Percentiles rank a stretch among this genome's conserved stretches.
Evolutionary conservation across 2,113 vertebrate genomes (phyloP).

Genomic region (Azemiops feae): DNA sequence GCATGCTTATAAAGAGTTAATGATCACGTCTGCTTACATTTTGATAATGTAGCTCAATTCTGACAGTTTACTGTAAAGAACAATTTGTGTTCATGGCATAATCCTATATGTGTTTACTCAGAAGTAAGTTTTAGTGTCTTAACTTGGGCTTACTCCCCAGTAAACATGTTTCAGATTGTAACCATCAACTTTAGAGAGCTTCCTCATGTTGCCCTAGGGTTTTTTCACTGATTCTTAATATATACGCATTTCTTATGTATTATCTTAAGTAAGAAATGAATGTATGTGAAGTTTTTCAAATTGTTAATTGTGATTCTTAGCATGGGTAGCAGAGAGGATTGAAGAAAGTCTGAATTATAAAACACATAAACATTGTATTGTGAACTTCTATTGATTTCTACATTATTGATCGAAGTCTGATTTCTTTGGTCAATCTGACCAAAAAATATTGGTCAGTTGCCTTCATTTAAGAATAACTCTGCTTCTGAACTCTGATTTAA

Average conservation of each 20-base stretch:
- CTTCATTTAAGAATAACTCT: neutral
- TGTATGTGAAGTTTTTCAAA: constrained; percentile 52
- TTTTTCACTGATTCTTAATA: constrained; percentile 14
- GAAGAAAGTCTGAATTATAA: neutral
- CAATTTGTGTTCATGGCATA: constrained; percentile 28
- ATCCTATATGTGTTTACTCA: neutral
- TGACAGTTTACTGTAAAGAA: constrained; percentile 52
- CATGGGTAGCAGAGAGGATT: neutral
- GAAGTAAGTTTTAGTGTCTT: neutral
- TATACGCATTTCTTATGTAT: constrained; percentile 17
- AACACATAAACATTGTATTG: neutral
- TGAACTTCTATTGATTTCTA: constrained; percentile 8
- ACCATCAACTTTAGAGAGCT: constrained; percentile 39
- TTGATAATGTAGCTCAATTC: constrained; percentile 51
- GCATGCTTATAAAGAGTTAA: constrained; percentile 60
- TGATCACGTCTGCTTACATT: constrained; percentile 55
- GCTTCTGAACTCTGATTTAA: neutral
- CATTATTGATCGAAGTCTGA: neutral
- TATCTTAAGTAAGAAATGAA: constrained; percentile 50
- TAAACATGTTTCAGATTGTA: neutral
- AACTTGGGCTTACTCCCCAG: neutral
- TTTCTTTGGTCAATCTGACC: neutral
- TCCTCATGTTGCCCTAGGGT: constrained; percentile 47
- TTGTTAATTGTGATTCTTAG: constrained; percentile 25
- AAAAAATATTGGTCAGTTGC: neutral